Evolutionary conservation across 2,113 vertebrate species (phyloP), one percentile per base, ranked within the genome.

Genomic region (Pica pica): DNA sequence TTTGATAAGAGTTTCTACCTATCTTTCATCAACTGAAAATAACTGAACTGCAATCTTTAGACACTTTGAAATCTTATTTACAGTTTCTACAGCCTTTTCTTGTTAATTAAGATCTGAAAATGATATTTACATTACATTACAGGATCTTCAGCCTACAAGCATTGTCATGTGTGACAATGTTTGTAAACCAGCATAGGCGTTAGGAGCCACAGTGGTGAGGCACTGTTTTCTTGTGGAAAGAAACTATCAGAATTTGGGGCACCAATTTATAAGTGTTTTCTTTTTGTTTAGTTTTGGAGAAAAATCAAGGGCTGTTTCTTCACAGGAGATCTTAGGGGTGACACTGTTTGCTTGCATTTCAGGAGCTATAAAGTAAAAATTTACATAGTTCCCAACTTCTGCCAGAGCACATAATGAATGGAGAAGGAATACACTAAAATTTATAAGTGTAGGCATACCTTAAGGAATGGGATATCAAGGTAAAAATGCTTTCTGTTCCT

Each of bases 401-500:
- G 15, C 77, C 61, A 83, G 44, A 87, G 59, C 61, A 56, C 10
- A 60, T 23, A 87, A 64, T 77, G 80, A 84, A 64, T 46, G 57
- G 20, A 70, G 59, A 59, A 92, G 44, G 96, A 94, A 95, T 91
- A 91, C 21, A 69, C 50, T 67, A 76, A 78, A 93, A 76, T 79
- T 94, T 94, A 61, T 93, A 95, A 75, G 84, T 75, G 41, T 69
- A 89, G 82, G 22, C 50, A 52, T 82, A 80, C 64, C 84, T 83
- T 94, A 92, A 90, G 85, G 80, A 95, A 92, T 56, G 93, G 74
- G 50, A 76, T 90, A 92, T 94, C 77, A 83, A 94, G 46, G 67
- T 74, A 87, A 87, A 95, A 96, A 92, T 52, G 75, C 4, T 93
- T 94, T 91, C 78, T 79, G 28, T 79, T 97, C 42, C 75, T 90